phyloP scores from a whole-genome alignment of 2,797 vertebrate species.

The Echeneis naucrates region DNA sequence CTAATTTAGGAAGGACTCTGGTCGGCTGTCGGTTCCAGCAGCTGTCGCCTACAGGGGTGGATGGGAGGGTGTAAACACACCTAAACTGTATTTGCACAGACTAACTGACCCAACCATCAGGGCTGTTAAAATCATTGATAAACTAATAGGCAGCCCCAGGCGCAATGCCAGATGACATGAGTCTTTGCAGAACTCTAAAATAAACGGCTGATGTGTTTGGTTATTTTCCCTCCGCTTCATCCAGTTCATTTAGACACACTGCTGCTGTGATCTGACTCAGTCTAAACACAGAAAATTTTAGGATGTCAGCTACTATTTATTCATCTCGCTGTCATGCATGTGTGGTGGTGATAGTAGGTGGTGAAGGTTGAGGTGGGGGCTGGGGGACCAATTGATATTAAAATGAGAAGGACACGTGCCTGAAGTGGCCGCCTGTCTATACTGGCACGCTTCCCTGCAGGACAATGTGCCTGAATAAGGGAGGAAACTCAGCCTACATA shows the following conservation, averaged over 20 bases:
- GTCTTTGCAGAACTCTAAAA: not conserved
- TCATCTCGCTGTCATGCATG: constrained; percentile 12
- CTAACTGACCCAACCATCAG: not conserved
- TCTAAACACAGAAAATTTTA: not conserved
- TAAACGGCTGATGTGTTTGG: not conserved
- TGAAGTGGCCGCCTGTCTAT: constrained; percentile 56
- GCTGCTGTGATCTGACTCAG: not conserved
- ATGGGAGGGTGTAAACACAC: constrained; percentile 53
- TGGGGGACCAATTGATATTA: constrained; percentile 63
- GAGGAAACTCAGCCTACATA: too few species aligned
- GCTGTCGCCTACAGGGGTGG: constrained; percentile 63
- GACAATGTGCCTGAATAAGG: constrained; percentile 34
- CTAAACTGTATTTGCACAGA: constrained; percentile 33
- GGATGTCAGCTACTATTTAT: not conserved
- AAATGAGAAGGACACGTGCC: constrained; percentile 80
- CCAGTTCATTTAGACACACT: not conserved
- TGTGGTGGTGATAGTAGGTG: constrained; percentile 14
- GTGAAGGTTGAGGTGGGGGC: not conserved
- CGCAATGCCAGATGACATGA: not conserved
- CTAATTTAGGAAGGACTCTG: constrained; percentile 48
- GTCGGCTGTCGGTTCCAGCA: constrained; percentile 53
- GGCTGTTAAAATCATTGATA: not conserved
- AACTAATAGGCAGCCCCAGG: not conserved
- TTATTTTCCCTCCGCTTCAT: not conserved
- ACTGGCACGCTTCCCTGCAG: constrained; percentile 62